Evolutionary conservation across 2,797 vertebrate species (phyloP), one percentile per base, ranked within the genome.

Genomic region (Aulostomus chinensis): DNA sequence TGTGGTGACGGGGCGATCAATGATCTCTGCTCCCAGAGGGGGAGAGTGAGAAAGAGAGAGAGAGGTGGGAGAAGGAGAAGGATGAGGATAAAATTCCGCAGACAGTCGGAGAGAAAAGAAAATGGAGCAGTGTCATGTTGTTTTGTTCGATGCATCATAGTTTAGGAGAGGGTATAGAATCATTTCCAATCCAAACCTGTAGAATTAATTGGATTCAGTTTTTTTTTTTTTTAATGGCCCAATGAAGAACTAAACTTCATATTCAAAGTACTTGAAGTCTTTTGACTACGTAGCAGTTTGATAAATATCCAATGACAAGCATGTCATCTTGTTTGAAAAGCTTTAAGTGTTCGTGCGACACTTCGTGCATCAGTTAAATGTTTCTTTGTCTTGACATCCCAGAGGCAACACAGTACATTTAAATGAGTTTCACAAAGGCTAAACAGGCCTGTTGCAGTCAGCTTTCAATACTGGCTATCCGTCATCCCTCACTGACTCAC

Each of bases 1-100:
- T 73, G 79, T 34, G 21, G 69, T 70, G 68, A 86, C 56, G 70
- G 78, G 58, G 53, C 75, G 64, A 87, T 88, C 87, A 54, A 88
- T 91, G 82, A 80, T 78, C 72, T 65, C 24, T 71, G 78, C 77
- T 73, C 74, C 73, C 68, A 58, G 14, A 55, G 11, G 13, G 36
- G 17, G 13, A 15, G 41, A 26, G 36, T 25, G 10, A 21, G 7
- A 18, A 17, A 12, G 25, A 38, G 33, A 17, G 34, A 21, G 58
- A 51, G 57, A 46, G 43, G 33, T 41, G 43, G 35, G 24, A 39
- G 42, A 41, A 10, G 51, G 52, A 60, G 56, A 60, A 33, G 46
- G 68, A 69, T 71, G 68, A 63, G 60, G 38, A 73, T 58, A 52
- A 75, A 70, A 76, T 68, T 43, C 58, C 17, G 61, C 62, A 67